These are phyloP conservation scores for Teleiodes luculella DNA, from an alignment of 2,888 invertebrate species.

Conservation along the genomic window DNA sequence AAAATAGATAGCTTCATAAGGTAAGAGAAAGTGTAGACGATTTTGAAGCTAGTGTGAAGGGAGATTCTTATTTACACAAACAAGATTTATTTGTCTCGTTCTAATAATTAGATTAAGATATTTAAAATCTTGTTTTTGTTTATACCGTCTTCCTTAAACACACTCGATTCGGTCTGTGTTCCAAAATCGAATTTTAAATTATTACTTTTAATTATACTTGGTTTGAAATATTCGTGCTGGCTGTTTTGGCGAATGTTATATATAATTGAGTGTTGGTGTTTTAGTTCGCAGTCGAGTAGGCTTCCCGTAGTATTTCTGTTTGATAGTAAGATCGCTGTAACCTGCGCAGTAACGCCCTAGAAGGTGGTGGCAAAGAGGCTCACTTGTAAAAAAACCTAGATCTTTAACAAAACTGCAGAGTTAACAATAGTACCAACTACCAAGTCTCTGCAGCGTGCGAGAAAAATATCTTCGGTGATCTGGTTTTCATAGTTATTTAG, in stretches of 20 bases:
- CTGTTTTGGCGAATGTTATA: background rate
- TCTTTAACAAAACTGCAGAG: slow-evolving; percentile 19
- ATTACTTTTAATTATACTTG: no score
- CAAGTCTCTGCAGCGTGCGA: slow-evolving; percentile 2
- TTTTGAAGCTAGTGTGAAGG: no score
- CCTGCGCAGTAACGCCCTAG: slow-evolving; percentile 49
- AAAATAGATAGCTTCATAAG: no score
- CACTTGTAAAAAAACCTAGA: slow-evolving; percentile 25
- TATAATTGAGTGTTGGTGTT: background rate
- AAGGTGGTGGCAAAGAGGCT: slow-evolving; percentile 35
- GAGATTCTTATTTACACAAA: no score
- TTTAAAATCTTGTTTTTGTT: no score
- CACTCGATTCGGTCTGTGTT: no score
- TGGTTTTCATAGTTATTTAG: slow-evolving; percentile 44
- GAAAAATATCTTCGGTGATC: slow-evolving; percentile 61
- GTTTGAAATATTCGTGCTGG: no score
- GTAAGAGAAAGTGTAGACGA: no score
- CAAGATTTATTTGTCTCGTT: no score
- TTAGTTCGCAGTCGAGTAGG: slow-evolving; percentile 39
- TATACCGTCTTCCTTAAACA: no score
- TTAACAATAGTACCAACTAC: slow-evolving; percentile 8
- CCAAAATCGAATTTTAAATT: no score
- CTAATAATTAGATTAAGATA: no score
- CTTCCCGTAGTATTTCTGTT: slow-evolving; percentile 51
- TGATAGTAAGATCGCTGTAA: slow-evolving; percentile 56